Conservation (phyloP, 2,797 vertebrate species). For the Babyrousa celebensis region DNA sequence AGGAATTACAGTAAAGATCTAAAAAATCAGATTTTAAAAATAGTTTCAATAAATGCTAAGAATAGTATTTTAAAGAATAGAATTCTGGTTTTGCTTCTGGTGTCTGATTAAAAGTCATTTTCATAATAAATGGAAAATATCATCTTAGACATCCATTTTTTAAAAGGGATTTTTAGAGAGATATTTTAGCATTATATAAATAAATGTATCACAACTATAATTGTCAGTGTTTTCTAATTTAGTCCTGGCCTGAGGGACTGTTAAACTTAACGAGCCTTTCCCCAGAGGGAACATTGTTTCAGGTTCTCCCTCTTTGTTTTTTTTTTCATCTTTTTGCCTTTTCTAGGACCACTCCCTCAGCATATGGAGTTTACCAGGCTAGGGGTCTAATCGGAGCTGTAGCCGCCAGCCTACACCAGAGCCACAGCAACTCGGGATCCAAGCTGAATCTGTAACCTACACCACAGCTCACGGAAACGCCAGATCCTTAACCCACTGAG, state of each 20-base stretch:
- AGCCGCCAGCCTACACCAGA: too few species aligned
- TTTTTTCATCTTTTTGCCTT: too few species aligned
- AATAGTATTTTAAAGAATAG: conserved; percentile 52
- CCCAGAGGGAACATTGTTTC: neutral
- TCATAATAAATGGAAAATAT: conserved; percentile 50
- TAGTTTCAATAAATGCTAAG: conserved; percentile 36
- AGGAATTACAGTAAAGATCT: conserved; percentile 56
- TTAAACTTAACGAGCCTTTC: neutral
- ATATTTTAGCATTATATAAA: conserved; percentile 33
- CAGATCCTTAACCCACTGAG: too few species aligned
- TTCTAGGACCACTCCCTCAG: too few species aligned
- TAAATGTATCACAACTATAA: conserved; percentile 4
- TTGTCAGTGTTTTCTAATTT: conserved; percentile 27
- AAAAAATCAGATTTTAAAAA: conserved; percentile 45
- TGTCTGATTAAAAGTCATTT: conserved; percentile 39
- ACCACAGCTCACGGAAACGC: too few species aligned
- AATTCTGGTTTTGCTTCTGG: conserved; percentile 56
- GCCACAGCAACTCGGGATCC: too few species aligned
- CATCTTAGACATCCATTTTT: conserved; percentile 40
- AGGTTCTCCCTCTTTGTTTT: neutral
- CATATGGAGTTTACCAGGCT: too few species aligned
- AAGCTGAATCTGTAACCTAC: too few species aligned
- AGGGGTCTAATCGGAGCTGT: too few species aligned
- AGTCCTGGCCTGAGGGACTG: neutral
- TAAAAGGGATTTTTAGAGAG: neutral